Conservation (phyloP, 2,888 invertebrate species). For the Amphiduros pacificus region DNA sequence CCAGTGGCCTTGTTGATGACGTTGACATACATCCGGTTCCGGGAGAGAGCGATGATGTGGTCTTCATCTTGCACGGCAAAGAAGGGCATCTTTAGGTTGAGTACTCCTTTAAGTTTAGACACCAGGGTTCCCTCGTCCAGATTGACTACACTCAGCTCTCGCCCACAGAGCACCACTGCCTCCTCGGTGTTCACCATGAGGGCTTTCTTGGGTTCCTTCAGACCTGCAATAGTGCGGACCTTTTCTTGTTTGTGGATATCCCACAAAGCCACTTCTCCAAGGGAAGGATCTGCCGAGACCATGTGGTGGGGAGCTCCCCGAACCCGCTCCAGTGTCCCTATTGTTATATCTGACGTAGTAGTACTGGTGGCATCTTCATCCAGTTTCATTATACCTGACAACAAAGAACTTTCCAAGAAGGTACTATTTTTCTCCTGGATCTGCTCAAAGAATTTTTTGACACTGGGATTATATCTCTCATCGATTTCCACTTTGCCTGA, state of each 20-base stretch:
- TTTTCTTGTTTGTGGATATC: constrained; percentile 68
- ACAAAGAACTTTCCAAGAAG: not conserved
- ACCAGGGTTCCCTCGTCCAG: constrained; percentile 73
- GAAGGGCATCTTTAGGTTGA: constrained; percentile 92
- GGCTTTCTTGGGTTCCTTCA: constrained; percentile 77
- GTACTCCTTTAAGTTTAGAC: constrained; percentile 75
- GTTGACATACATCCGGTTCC: constrained; percentile 88
- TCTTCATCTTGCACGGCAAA: constrained; percentile 80
- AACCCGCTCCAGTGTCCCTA: constrained; percentile 65
- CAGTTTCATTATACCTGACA: not conserved
- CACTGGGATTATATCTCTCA: too few relatives aligned
- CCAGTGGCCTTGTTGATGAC: constrained; percentile 81
- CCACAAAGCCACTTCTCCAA: constrained; percentile 82
- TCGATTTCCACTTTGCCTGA: not conserved
- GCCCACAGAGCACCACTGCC: constrained; percentile 78
- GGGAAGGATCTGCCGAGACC: constrained; percentile 73
- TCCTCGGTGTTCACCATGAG: constrained; percentile 72
- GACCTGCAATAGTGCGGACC: constrained; percentile 73
- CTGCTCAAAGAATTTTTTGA: too few relatives aligned
- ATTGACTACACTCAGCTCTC: constrained; percentile 80
- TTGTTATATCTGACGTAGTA: too few relatives aligned
- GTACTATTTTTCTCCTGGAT: not conserved
- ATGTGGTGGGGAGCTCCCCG: constrained; percentile 73
- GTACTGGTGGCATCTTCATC: not conserved
- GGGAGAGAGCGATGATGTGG: constrained; percentile 79